A percentile compares a stretch with the other conserved stretches of the same genome.
These are phyloP conservation scores for Hirtodrosophila alboralis DNA, from an alignment of 2,888 invertebrate species.

Conservation along the genomic window DNA sequence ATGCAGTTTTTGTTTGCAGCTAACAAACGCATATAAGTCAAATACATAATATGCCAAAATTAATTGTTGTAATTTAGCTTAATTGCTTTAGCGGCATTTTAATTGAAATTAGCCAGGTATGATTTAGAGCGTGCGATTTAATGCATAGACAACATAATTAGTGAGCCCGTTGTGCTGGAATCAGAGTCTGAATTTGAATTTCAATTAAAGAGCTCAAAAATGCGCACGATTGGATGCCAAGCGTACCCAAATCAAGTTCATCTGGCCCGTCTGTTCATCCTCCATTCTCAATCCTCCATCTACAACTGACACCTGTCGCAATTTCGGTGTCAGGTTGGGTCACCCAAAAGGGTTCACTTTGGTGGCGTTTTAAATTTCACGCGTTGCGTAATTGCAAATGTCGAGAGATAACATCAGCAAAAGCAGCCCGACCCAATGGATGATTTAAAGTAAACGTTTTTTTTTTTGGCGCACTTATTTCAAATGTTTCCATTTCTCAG, in stretches of 20 bases:
- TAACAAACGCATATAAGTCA: no score
- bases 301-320: conserved; percentile 64
- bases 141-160: conserved; percentile 68
- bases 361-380: conserved; percentile 33
- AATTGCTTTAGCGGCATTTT: conserved; percentile 25
- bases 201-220: conserved; percentile 55
- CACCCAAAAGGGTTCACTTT: conserved; percentile 34
- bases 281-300: neutral
- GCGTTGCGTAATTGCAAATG: conserved; percentile 37
- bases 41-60: neutral
- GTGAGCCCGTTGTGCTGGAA: conserved; percentile 20
- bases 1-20: conserved; percentile 1
- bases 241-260: conserved; percentile 56
- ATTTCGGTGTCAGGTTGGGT: conserved; percentile 43
- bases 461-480: conserved; percentile 42
- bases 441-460: conserved; percentile 34
- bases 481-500: conserved; percentile 26
- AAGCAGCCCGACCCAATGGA: conserved; percentile 15
- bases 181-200: conserved; percentile 32
- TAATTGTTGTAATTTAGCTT: conserved; percentile 34
- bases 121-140: conserved; percentile 33
- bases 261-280: conserved; percentile 24
- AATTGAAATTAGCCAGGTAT: conserved; percentile 43
- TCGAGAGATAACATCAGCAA: conserved; percentile 13
- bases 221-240: conserved; percentile 33